Base-by-base conservation (phyloP, 2,113 vertebrate species). In the Hippocampus barbouri region DNA sequence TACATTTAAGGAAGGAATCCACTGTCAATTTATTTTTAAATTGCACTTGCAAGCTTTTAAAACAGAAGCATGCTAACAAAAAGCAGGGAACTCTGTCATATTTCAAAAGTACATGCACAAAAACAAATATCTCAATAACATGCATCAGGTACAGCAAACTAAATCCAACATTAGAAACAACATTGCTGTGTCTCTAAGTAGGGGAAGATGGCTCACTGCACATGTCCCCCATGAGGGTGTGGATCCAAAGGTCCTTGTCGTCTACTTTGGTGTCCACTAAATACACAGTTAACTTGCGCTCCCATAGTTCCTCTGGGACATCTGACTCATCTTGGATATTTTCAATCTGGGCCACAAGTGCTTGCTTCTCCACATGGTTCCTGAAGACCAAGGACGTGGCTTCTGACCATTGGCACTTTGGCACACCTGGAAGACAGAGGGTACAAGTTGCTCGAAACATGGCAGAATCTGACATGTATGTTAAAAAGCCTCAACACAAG, bases 321-420 rank as follows among this genome's bases (percentile, higher is more conserved):
- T 83, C 83, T 1, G 86, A 11, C 14, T 83, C 88, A 45, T 95
- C 92, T 47, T 88, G 83, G 54, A 96, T 85, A 2, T 92, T 77
- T 77, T 95, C 91, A 72, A 99, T 90, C 76, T 94, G 87, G 1
- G 97, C 96, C 30, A 98, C 96, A 78, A 98, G 88, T 0, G 96
- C 91, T 70, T 92, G 95, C 73, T 93, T 94, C 90, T 98, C 97
- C 68, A 98, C 95, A 1, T 97, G 94, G 85, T 95, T 96, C 74
- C 97, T 92, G 89, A 99, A 99, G 7, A 98, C 88, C 87, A 96
- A 94, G 0, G 94, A 94, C 10, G 95, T 92, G 78, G 96, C 96
- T 83, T 97, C 96, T 10, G 95, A 94, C 97, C 96, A 98, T 73
- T 92, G 93, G 38, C 70, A 83, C 67, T 80, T 92, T 38, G 89